Base-by-base conservation (phyloP, 2,113 vertebrate genomes). In the Ceuthmochares aereus region DNA sequence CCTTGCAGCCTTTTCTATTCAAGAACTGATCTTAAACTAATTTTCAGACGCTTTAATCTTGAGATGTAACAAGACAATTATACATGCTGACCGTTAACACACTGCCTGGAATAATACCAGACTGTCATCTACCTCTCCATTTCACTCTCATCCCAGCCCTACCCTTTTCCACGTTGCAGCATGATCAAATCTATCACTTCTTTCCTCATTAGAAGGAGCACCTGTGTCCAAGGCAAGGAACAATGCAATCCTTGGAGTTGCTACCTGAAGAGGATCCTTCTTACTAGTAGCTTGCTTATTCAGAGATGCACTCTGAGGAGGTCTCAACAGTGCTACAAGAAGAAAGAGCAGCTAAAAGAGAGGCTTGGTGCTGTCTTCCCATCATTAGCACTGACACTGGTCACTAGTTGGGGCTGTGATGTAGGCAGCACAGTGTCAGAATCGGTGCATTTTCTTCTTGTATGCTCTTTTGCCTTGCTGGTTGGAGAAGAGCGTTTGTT, bases 1-100 rank as follows among this genome's bases (percentile, higher is more conserved):
- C 62, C 68, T 93, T 70, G 36, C 52, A 84, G 96, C 47, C 47
- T 68, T 89, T 68, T 94, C 85, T 56, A 67, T 55, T 93, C 91
- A 90, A 49, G 80, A 95, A 94, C 86, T 91, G 56, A 86, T 95
- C 84, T 90, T 95, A 95, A 96, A 85, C 49, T 90, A 84, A 96
- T 95, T 97, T 97, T 94, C 56, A 89, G 73, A 54, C 15, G 62
- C 62, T 95, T 90, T 94, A 90, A 77, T 94, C 79, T 80, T 52
- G 78, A 64, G 80, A 77, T 68, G 78, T 91, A 97, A 68, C 40
- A 52, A 94, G 85, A 67, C 75, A 92, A 95, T 73, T 79, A 86
- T 72, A 52, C 49, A 49, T 76, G 45, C 70, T 84, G 93, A 91
- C 85, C 52, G 66, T 92, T 92, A 88, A 51, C 75, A 79, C 73